Evolutionary conservation across 2,797 vertebrate genomes (phyloP), one percentile per base, ranked within the genome.

Genomic region (Peromyscus eremicus): DNA sequence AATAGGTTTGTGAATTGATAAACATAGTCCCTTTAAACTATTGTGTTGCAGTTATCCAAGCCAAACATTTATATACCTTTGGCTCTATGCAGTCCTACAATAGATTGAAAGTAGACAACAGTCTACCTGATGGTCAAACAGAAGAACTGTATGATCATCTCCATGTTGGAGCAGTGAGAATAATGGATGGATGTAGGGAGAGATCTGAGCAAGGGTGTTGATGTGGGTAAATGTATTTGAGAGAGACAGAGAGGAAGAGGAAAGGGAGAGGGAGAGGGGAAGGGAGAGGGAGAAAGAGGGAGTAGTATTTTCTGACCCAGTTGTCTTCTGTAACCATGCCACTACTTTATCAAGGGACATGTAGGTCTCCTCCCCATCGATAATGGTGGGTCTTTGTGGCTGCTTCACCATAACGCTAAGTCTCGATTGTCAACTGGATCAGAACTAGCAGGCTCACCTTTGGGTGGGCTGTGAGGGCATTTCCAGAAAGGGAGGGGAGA

Each of bases 11-110:
- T 95, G 16, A 80, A 62, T 55, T 64, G 11, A 82, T 32, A 95
- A 92, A 80, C 79, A 70, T 23, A 37, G 32, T 29, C 68, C 70
- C 49, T 95, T 95, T 97, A 43, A 62, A 95, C 13, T 91, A 1
- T 85, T 87, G 29, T 76, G 12, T 43, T 89, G 16, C 93, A 95
- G 81, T 82, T 87, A 27, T 64, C n/a, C 68, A 89, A 29, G 17
- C 32, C 34, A 93, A 92, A 88, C 86, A 94, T 64, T 34, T 55
- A 19, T 17, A 64, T 52, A 5, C 0, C 11, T 75, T 94, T 91
- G 55, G 37, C 21, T 95, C 64, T 19, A 40, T 52, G n/a, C 71
- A 92, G 57, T 32, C 34, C 68, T 93, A 7, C 1, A 52, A 16
- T 5, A 52, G 49, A 7, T 0, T 55, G 11, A 95, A 86, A 91